Evolutionary conservation across 2,888 invertebrate species (phyloP).

Genomic region (Calameuta pallipes): DNA sequence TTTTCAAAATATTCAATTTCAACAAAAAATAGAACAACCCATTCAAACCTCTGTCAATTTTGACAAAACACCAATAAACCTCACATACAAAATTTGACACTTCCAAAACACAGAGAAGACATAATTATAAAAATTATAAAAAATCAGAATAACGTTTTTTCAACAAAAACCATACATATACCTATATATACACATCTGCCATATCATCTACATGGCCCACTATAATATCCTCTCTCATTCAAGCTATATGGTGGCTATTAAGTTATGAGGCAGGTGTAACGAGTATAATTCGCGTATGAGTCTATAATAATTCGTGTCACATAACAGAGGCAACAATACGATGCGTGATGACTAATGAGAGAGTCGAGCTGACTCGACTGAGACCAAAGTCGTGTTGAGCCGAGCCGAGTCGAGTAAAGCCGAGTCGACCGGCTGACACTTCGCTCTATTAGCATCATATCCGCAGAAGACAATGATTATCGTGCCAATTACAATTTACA

Average conservation of each 20-base stretch:
- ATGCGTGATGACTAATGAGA: slow-evolving; percentile 20
- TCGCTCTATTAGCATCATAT: slow-evolving; percentile 24
- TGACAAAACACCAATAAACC: background rate
- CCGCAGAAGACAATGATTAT: slow-evolving; percentile 9
- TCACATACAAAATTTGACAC: background rate
- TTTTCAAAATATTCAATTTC: slow-evolving; percentile 4
- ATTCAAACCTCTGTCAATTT: background rate
- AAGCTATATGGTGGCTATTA: background rate
- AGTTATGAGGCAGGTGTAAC: slow-evolving; percentile 2
- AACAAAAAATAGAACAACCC: background rate
- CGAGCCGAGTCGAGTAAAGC: background rate
- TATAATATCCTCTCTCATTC: background rate
- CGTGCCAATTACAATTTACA: slow-evolving; percentile 19
- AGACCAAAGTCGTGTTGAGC: background rate
- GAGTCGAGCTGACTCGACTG: slow-evolving; percentile 5
- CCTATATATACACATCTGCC: background rate
- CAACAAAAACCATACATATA: background rate
- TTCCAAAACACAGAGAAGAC: background rate
- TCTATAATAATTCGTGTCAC: slow-evolving; percentile 5
- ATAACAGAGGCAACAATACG: slow-evolving; percentile 12
- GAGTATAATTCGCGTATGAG: slow-evolving; percentile 1
- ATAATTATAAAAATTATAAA: background rate
- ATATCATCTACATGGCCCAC: background rate
- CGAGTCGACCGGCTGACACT: slow-evolving; percentile 10
- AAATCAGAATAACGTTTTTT: background rate